Conservation (phyloP, 2,797 vertebrate species). For the Perdix hodgsoniae region DNA sequence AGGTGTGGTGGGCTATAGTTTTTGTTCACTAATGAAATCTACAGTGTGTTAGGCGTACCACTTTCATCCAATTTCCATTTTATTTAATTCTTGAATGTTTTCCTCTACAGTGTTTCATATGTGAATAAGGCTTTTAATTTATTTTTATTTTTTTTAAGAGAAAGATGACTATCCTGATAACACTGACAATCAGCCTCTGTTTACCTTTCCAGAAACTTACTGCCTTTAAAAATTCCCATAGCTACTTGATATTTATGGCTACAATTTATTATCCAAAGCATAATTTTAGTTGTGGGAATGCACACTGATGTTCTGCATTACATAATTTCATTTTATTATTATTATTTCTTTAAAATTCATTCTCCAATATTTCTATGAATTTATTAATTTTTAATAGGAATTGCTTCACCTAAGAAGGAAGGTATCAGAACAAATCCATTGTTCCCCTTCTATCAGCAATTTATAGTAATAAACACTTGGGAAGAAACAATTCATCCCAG, state of each 20-base stretch:
- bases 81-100: neutral
- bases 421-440: neutral
- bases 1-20: neutral
- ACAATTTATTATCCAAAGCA: neutral
- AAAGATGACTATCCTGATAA: neutral
- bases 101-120: fast-evolving
- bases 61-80: neutral
- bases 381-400: neutral
- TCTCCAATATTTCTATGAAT: neutral
- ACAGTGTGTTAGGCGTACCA: neutral
- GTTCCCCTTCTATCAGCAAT: neutral
- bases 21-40: neutral
- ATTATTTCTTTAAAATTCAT: neutral
- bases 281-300: constrained; percentile 21
- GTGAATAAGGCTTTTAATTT: neutral
- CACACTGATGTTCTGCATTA: neutral
- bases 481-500: neutral
- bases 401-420: neutral
- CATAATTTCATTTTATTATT: neutral
- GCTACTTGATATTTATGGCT: constrained; percentile 38
- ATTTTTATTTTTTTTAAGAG: neutral
- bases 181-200: neutral
- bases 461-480: neutral
- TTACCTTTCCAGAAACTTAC: neutral
- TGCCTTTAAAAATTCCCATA: constrained; percentile 37